These are phyloP conservation scores for Piaya cayana DNA, from an alignment of 2,113 vertebrate species.

Conservation along the genomic window DNA sequence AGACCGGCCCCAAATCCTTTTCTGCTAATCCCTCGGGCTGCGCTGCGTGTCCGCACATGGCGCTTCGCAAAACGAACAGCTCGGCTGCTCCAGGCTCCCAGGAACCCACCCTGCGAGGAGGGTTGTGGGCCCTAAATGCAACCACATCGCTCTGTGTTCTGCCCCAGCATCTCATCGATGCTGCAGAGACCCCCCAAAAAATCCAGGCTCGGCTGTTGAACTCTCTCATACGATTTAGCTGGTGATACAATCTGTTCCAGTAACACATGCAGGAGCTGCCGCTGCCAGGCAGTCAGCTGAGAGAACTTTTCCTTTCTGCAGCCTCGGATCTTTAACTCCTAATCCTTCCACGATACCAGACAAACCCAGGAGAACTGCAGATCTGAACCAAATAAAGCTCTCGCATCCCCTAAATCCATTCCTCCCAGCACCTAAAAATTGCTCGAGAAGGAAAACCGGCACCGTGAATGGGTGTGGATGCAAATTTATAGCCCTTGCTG, in stretches of 20 bases:
- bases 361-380: not conserved
- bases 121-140: fast-evolving
- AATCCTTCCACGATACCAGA: fast-evolving
- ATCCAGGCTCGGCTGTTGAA: fast-evolving
- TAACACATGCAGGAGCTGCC: fast-evolving
- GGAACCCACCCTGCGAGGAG: too few species aligned
- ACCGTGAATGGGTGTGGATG: fast-evolving
- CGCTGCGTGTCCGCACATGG: fast-evolving
- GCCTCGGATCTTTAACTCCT: not conserved
- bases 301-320: not conserved
- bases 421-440: not conserved
- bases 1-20: not conserved
- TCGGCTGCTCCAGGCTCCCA: fast-evolving
- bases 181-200: not conserved
- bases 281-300: not conserved
- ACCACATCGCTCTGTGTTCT: fast-evolving
- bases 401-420: not conserved
- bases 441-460: not conserved
- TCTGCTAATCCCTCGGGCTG: not conserved
- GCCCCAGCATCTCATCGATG: not conserved
- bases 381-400: not conserved
- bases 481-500: fast-evolving
- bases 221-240: fast-evolving
- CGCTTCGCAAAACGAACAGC: fast-evolving
- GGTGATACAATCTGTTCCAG: too few species aligned